These are phyloP conservation scores for Intellagama lesueurii DNA, from an alignment of 2,797 vertebrate genomes.

Conservation along the genomic window DNA sequence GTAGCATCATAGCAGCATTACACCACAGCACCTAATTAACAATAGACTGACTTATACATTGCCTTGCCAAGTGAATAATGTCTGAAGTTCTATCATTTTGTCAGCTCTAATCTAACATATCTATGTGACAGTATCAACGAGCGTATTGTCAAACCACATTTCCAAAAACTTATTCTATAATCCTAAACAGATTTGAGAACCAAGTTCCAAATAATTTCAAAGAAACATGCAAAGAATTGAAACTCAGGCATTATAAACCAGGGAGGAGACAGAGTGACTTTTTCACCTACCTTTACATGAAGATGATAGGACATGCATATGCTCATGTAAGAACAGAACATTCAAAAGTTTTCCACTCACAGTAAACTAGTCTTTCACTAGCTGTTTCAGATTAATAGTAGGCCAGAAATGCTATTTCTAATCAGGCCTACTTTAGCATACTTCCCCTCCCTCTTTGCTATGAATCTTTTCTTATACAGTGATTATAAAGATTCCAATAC, in stretches of 20 bases:
- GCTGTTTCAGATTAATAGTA: background rate
- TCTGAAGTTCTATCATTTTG: no score
- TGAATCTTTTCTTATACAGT: background rate
- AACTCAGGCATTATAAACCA: background rate
- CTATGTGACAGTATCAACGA: no score
- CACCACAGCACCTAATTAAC: no score
- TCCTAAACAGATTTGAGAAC: no score
- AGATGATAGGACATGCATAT: background rate
- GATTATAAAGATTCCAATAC: background rate
- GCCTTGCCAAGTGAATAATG: no score
- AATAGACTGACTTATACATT: no score
- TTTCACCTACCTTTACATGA: background rate
- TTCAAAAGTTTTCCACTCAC: background rate
- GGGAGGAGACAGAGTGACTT: background rate
- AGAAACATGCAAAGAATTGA: background rate
- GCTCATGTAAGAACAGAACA: background rate
- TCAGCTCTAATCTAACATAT: no score
- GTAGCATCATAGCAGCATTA: no score
- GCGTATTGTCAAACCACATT: no score
- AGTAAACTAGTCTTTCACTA: background rate
- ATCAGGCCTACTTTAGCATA: background rate
- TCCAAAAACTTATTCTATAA: no score
- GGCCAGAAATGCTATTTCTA: background rate
- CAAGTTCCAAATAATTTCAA: background rate
- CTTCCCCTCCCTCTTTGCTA: background rate